Evolutionary conservation across 1,140 invertebrate species (phyloP).

Genomic region (Mactra quadrangularis): DNA sequence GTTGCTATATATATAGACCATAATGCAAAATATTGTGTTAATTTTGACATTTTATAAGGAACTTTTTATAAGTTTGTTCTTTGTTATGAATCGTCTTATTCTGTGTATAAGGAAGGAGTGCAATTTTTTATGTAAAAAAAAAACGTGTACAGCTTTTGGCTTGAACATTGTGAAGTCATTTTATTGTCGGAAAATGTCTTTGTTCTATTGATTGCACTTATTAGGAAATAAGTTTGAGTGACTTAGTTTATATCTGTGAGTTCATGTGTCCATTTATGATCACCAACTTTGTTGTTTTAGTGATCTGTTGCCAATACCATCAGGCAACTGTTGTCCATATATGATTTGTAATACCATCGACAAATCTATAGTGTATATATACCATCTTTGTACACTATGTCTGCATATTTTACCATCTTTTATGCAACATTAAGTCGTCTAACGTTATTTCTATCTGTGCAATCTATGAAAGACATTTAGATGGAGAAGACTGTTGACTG

Average conservation of each 20-base stretch:
- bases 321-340: conserved; percentile 26
- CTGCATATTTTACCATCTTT: background rate
- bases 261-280: conserved; percentile 56
- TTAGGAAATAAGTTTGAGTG: conserved; percentile 32
- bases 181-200: no score
- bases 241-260: conserved; percentile 63
- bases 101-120: conserved; percentile 31
- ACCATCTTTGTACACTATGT: conserved; percentile 35
- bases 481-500: conserved; percentile 11
- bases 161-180: no score
- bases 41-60: conserved; percentile 24
- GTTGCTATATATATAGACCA: no score
- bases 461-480: background rate
- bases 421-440: conserved; percentile 13
- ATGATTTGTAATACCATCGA: conserved; percentile 41
- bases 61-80: conserved; percentile 20
- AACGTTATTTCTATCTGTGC: conserved; percentile 1
- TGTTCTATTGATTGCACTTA: no score
- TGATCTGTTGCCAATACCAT: conserved; percentile 13
- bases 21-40: conserved; percentile 32
- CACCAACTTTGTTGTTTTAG: conserved; percentile 36
- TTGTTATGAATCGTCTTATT: conserved; percentile 36
- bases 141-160: conserved; percentile 2
- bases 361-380: conserved; percentile 37
- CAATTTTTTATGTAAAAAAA: conserved; percentile 42